Evolutionary conservation across 2,113 vertebrate genomes (phyloP).

Genomic region (Cyrtonyx montezumae): DNA sequence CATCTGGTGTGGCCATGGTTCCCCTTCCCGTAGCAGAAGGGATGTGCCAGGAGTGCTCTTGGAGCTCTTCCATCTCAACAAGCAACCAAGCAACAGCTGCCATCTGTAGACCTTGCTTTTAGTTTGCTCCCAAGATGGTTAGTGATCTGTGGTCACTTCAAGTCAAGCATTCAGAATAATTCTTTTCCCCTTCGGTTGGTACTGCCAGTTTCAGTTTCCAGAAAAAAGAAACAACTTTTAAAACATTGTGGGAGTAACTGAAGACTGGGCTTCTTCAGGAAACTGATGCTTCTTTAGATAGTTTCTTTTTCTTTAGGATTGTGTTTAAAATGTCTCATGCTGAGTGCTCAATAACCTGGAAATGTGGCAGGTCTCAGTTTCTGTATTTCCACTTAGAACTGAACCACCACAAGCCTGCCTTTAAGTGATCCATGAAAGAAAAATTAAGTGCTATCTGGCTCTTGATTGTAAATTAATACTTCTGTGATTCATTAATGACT

Average conservation of each 20-base stretch:
- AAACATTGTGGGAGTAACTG: neutral
- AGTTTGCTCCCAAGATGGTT: neutral
- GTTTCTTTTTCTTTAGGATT: neutral
- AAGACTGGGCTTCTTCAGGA: neutral
- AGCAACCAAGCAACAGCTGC: neutral
- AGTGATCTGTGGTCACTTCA: neutral
- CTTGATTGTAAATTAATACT: conserved; percentile 29
- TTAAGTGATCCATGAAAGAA: neutral
- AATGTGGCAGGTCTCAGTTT: neutral
- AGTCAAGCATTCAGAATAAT: neutral
- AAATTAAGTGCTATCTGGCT: neutral
- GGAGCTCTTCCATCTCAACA: neutral
- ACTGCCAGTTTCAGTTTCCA: neutral
- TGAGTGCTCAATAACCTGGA: neutral
- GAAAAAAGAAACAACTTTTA: neutral
- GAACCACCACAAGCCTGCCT: neutral
- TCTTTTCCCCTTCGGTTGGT: neutral
- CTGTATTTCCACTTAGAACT: neutral
- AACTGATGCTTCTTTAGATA: neutral
- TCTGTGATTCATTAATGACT: neutral
- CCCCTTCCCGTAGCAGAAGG: neutral
- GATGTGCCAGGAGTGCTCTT: neutral
- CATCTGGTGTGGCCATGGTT: neutral
- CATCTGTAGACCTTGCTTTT: neutral
- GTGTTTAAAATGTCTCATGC: neutral